Percentiles rank a stretch among this genome's conserved stretches.
phyloP scores from a whole-genome alignment of 2,113 vertebrate genomes.

The Onychorhynchus coronatus region DNA sequence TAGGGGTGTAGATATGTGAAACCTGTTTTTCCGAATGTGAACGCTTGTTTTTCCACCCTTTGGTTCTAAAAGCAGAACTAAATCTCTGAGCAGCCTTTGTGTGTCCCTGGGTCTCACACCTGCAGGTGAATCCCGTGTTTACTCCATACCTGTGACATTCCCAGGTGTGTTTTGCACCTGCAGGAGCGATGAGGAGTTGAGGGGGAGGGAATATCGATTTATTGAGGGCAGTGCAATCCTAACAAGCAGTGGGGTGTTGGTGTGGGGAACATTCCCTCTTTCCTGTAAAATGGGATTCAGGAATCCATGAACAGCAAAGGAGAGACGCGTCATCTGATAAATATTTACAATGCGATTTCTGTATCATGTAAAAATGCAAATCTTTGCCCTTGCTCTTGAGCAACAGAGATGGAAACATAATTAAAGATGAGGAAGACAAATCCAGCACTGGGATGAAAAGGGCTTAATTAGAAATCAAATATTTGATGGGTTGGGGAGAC shows the following conservation, averaged over 20 bases:
- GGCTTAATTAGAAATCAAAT: conserved; percentile 28
- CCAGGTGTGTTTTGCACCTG: background rate
- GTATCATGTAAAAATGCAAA: background rate
- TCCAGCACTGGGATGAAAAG: background rate
- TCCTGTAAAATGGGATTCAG: background rate
- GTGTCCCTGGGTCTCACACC: background rate
- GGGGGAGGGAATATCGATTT: background rate
- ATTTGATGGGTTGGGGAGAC: background rate
- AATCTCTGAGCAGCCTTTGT: background rate
- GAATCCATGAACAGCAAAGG: background rate
- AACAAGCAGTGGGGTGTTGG: fast-evolving
- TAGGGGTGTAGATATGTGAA: background rate
- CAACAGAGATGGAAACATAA: background rate
- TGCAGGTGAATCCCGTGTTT: background rate
- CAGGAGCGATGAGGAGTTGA: fast-evolving
- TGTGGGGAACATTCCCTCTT: background rate
- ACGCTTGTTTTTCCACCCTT: background rate
- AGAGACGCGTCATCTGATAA: background rate
- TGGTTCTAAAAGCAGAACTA: background rate
- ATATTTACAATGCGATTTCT: background rate
- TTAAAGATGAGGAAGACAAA: conserved; percentile 4
- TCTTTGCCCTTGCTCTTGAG: background rate
- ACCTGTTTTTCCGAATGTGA: background rate
- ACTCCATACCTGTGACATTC: background rate
- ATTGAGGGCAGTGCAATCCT: background rate